Evolutionary conservation across 2,888 invertebrate species (phyloP), one percentile per base, ranked within the genome.

Genomic region (Cataglyphis livida): DNA sequence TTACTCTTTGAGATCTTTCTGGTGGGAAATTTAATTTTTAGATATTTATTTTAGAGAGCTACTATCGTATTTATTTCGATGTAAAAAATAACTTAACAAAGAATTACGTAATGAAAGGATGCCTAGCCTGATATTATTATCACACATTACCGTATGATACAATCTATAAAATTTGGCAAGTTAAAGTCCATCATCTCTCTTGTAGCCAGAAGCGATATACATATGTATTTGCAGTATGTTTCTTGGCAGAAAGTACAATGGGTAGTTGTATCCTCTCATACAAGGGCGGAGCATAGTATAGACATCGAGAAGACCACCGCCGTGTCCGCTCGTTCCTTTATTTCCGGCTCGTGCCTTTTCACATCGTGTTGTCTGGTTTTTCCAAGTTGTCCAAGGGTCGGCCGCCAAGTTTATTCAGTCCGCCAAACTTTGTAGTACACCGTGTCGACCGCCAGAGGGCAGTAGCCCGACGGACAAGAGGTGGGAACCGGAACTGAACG

Each of bases 391-490:
- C 81, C 84, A 89, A 89, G 91, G 91, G 91, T 90, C 84, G 89
- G 89, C 91, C 91, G 90, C 92, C 92, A 93, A 94, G 94, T 94
- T 94, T 94, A 94, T 94, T 94, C 94, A 94, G 94, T 93, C 93
- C 92, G 92, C 91, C 92, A 94, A 94, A 94, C 93, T 94, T 94
- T 93, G 94, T 94, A 94, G 93, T 94, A 94, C 94, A 94, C 90
- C 93, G 91, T 94, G 94, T 94, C 93, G 92, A 93, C 85, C 91
- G 93, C 94, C 92, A 93, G 94, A 94, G 94, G 94, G 94, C 93
- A 93, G 91, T 89, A 92, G 91, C 90, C 91, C 92, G 87, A 84
- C 83, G 88, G 84, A 89, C 89, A 91, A 92, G 92, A 91, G 92
- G 91, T 88, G 91, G 89, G 89, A 91, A 92, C 91, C 92, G 92